Evolutionary conservation across 2,888 invertebrate species (phyloP), one percentile per base, ranked within the genome.

Genomic region (Busseola fusca): DNA sequence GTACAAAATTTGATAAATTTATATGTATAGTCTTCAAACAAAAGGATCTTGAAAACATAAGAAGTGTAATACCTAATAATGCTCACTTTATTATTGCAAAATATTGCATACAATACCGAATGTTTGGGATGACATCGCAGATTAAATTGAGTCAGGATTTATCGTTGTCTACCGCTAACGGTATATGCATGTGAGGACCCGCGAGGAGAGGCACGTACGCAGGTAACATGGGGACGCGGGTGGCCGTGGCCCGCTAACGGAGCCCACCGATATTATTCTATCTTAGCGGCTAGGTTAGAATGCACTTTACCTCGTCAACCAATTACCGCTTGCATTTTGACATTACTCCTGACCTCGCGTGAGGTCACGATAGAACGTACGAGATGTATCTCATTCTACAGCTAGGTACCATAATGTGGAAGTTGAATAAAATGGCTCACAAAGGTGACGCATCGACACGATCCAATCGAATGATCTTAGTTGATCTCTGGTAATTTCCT

Each of bases 361-460:
- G 64, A 81, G 68, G 71, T 82, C 74, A 68, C 64, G 54, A 59
- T 64, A 66, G 76, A 81, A 70, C 66, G 66, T 65, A 63, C 64
- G 68, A 70, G 67, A 80, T 68, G 64, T 70, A 48, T 72, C 67
- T 74, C 73, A 72, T 80, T 72, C 71, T 78, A 83, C 69, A 82
- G 83, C 83, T 84, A 82, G 83, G 82, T 84, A 87, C 88, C 89
- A 83, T 88, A 91, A 80, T 84, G 84, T 85, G 91, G 90, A 94
- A 92, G 91, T 92, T 88, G 86, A 86, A 87, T 90, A 94, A 94
- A 93, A 94, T 94, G 94, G 94, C 94, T 94, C 93, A 94, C 95
- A 93, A 93, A 93, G 94, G 94, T 95, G 95, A 95, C 95, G 95
- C 95, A 95, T 95, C 95, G 94, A 94, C 94, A 94, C 93, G 93